Base-by-base conservation (phyloP, 2,888 invertebrate genomes). In the Agrilus cyanescens region DNA sequence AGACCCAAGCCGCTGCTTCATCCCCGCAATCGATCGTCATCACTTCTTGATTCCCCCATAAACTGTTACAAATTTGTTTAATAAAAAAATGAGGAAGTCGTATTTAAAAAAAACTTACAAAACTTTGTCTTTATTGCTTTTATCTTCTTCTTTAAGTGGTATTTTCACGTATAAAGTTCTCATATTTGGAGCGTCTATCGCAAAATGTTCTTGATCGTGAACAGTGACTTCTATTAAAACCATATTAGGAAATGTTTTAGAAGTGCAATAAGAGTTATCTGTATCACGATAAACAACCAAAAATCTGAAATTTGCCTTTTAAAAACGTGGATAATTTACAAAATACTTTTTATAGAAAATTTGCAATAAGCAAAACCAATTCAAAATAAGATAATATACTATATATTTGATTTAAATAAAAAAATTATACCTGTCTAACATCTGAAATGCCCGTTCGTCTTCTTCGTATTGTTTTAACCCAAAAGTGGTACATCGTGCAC, bases 1-100 rank as follows among this genome's bases (percentile, higher is more conserved):
- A 72, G 46, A 82, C 60, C 81, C 81, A 82, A 36, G 65, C 58
- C 1, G 76, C 72, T 2, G 72, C 74, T 46, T 71, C 72, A 31
- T 75, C 69, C 2, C 81, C 81, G 62, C 80, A 81, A 60, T 82
- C 81, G 43, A 73, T 41, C 12, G 39, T 42, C 5, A 33, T 16
- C 25, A 48, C 31, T 12, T 39, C 41, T 39, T 46, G 42, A 1
- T 32, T 36, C 5, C 16, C 12, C 12, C 15, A 16, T 16, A 16
- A 14, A 4, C 16, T 16, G 13, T 12, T 16, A 7, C 6, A n/a
- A 7, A 8, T 16, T 36, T 16, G n/a, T 12, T 12, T 37, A 37
- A 15, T 15, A 14, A 15, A 13, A 8, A 12, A 13, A 7, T 16
- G 18, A 13, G 10, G 7, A 30, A 30, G 10, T 30, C 7, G 10